Conservation (phyloP, 2,113 vertebrate species). For the Neofelis nebulosa region DNA sequence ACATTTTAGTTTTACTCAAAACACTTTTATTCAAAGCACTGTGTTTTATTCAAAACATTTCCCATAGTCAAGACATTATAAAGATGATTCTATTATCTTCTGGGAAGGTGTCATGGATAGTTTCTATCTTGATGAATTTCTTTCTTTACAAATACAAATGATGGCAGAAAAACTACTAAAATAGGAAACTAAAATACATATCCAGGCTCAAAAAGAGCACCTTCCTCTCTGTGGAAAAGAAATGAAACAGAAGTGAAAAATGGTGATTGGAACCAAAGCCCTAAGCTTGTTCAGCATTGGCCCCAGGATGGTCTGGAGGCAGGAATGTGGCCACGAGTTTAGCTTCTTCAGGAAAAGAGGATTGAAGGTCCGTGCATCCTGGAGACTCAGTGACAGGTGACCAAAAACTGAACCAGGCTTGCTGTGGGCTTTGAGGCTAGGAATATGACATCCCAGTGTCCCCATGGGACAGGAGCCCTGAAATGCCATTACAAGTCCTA, state of each 20-base stretch:
- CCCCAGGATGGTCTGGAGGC: background rate
- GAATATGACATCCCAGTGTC: background rate
- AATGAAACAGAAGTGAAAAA: background rate
- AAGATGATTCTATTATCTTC: background rate
- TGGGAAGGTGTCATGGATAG: background rate
- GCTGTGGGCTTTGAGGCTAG: background rate
- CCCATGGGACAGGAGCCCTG: background rate
- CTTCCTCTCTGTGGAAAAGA: background rate
- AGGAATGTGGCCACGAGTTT: background rate
- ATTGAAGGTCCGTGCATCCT: no score
- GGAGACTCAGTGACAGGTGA: background rate
- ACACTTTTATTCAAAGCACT: background rate
- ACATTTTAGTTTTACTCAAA: background rate
- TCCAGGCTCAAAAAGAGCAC: background rate
- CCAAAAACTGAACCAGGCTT: background rate
- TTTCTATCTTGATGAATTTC: background rate
- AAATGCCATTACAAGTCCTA: background rate
- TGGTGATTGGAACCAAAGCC: background rate
- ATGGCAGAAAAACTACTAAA: background rate
- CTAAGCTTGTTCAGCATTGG: background rate
- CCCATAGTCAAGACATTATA: background rate
- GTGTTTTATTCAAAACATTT: background rate
- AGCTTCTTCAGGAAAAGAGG: background rate
- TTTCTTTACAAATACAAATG: background rate
- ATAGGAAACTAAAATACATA: background rate